These are phyloP conservation scores for Pseudolycoriella hygida DNA, from an alignment of 2,888 invertebrate species.

Conservation along the genomic window DNA sequence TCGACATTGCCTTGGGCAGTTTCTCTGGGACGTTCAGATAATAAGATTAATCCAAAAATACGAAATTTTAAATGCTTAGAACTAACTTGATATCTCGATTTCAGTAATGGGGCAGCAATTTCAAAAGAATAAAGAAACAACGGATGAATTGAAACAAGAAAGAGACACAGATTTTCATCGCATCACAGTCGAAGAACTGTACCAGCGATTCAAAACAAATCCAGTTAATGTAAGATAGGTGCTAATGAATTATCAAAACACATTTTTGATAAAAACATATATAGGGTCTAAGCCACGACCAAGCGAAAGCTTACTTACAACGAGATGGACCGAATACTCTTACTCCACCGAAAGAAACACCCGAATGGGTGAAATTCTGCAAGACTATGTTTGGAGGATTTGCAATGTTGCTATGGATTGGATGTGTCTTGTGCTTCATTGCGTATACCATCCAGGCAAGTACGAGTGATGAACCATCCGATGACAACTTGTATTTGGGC, in stretches of 20 bases:
- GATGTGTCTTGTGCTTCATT: constrained; percentile 92
- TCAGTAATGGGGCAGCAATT: no score
- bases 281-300: constrained; percentile 90
- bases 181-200: constrained; percentile 91
- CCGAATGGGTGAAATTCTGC: constrained; percentile 99
- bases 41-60: no score
- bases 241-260: no score
- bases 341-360: constrained; percentile 92
- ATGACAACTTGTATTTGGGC: constrained; percentile 94
- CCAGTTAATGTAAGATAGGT: constrained; percentile 85
- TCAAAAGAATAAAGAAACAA: no score
- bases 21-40: no score
- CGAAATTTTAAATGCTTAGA: no score
- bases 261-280: no score
- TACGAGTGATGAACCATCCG: constrained; percentile 88
- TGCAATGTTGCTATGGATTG: constrained; percentile 90
- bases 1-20: no score
- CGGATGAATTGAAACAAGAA: no score
- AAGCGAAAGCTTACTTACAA: constrained; percentile 89
- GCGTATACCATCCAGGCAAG: constrained; percentile 88
- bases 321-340: constrained; percentile 92
- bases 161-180: constrained; percentile 98
- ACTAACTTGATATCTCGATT: no score
- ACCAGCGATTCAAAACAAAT: constrained; percentile 91
- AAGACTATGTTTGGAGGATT: constrained; percentile 98